Evolutionary conservation across 2,113 vertebrate genomes (phyloP).

Genomic region (Cichladusa arquata): DNA sequence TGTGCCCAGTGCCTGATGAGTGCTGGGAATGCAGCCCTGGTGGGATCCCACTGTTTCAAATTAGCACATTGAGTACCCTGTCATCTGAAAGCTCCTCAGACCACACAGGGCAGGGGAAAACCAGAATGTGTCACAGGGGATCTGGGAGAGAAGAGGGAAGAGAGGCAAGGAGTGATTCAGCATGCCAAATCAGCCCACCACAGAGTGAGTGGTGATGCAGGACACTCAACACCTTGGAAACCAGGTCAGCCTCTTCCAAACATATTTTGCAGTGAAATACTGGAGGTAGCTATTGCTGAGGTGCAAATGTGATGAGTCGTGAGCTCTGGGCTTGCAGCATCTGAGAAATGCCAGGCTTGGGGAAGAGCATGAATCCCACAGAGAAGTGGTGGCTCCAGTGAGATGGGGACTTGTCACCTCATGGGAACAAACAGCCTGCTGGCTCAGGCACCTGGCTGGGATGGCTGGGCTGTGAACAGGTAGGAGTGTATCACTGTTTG

Average conservation of each 20-base stretch:
- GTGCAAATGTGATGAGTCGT: not conserved
- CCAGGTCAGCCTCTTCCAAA: not conserved
- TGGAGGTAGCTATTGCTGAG: not conserved
- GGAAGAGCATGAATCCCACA: fast-evolving
- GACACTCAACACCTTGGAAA: not conserved
- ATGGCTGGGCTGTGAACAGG: not conserved
- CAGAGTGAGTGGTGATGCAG: not conserved
- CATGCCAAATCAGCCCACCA: not conserved
- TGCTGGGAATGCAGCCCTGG: fast-evolving
- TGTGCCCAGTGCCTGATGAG: not conserved
- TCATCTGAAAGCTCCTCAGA: not conserved
- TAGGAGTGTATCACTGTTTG: not conserved
- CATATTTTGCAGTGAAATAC: not conserved
- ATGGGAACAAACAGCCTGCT: not conserved
- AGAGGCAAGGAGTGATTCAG: not conserved
- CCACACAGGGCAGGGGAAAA: not conserved
- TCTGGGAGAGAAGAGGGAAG: not conserved
- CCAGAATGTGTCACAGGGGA: not conserved
- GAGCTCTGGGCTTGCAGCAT: not conserved
- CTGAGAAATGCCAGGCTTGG: not conserved
- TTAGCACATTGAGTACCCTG: fast-evolving
- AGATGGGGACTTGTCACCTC: not conserved
- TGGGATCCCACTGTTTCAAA: not conserved
- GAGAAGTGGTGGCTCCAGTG: fast-evolving
- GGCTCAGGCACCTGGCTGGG: fast-evolving